These are phyloP conservation scores for Malacosoma neustria DNA, from an alignment of 2,888 invertebrate species.

Conservation along the genomic window DNA sequence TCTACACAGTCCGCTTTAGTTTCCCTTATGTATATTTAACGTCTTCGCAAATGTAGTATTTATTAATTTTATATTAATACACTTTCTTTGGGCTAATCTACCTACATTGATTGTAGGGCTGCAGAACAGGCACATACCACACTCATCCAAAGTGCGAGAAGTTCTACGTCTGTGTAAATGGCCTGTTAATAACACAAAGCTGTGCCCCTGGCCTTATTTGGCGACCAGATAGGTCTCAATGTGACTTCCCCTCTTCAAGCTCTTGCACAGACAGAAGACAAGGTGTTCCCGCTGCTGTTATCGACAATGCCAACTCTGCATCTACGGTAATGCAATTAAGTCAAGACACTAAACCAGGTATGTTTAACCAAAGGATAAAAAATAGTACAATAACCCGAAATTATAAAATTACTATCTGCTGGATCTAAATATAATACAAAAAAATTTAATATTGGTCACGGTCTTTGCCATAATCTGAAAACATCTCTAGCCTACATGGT, in stretches of 20 bases:
- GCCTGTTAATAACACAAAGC: slow-evolving; percentile 78
- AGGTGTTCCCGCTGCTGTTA: slow-evolving; percentile 28
- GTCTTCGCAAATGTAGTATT: too few species aligned
- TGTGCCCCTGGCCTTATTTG: slow-evolving; percentile 87
- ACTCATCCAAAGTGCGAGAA: slow-evolving; percentile 82
- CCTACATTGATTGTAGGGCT: slow-evolving; percentile 45
- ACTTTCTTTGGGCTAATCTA: too few species aligned
- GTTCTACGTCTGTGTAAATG: slow-evolving; percentile 87
- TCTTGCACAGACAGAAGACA: slow-evolving; percentile 70
- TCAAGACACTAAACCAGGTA: slow-evolving; percentile 23
- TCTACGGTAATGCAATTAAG: slow-evolving; percentile 26
- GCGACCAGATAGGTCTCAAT: slow-evolving; percentile 78
- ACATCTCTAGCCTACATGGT: too few species aligned
- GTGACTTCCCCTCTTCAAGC: slow-evolving; percentile 83
- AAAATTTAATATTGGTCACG: too few species aligned
- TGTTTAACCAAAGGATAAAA: too few species aligned
- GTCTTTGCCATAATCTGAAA: too few species aligned
- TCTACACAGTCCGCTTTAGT: too few species aligned
- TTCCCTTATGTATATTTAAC: too few species aligned
- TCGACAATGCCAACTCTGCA: slow-evolving; percentile 31
- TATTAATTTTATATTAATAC: too few species aligned
- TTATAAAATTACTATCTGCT: too few species aligned
- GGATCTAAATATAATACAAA: too few species aligned
- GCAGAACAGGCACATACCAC: slow-evolving; percentile 84
- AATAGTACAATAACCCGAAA: too few species aligned